Base-by-base conservation (phyloP, 2,888 invertebrate species). In the Apamea monoglypha region DNA sequence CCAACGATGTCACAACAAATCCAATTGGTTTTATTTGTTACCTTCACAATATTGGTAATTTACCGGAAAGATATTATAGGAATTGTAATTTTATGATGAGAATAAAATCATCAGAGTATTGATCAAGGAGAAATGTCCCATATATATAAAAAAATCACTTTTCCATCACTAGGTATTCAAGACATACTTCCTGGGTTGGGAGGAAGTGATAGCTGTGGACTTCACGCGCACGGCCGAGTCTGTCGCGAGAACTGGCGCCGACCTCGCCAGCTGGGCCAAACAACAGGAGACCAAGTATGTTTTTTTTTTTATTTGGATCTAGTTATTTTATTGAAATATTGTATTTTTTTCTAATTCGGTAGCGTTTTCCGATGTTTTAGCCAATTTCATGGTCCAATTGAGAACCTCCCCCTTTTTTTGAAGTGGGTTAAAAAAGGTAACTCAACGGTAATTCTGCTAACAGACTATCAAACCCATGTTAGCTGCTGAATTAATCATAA, bases 131-230 rank as follows among this genome's bases (percentile, higher is more conserved):
- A 40, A 29, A 56, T 7, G 8, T 18, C 6, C 6, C 16, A 36
- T 50, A 21, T 0, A 3, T 56, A 56, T 56, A n/a, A 56, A 92
- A n/a, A 21, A 10, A 69, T 32, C 16, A 21, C 6, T 75, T 1
- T 73, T 56, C 10, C 47, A 7, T 71, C 7, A 2, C 63, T 89
- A 98, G 97, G 98, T 99, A 87, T 99, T 99, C 96, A 99, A 99
- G 95, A 98, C 98, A 1, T 99, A 99, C 96, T 99, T 99, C 96
- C 96, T 98, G 70, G 99, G 99, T 16, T 99, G 99, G 99, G 99
- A 99, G 93, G 99, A 99, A 95, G 99, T 99, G 32, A 99, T 99
- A 90, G 99, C 99, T 0, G 99, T 99, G 14, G 99, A 99, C 97
- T 99, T 99, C 95, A 99, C 99, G 0, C 98, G 99, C 86, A 99